Evolutionary conservation across 2,113 vertebrate genomes (phyloP).

Genomic region (Geococcyx californianus): DNA sequence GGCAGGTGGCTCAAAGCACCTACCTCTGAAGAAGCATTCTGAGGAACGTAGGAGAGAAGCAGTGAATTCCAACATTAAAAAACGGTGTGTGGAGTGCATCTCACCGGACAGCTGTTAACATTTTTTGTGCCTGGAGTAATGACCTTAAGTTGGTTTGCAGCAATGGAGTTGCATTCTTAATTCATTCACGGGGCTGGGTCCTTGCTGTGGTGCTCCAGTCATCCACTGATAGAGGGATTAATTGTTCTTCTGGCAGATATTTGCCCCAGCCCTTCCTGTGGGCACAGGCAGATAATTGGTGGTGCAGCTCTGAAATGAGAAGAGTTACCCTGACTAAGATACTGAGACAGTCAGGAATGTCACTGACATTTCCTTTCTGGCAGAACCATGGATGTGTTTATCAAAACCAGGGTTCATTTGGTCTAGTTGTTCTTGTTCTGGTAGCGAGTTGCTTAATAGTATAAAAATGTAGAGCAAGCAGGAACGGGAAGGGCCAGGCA

Average conservation of each 20-base stretch:
- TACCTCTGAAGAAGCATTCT: neutral
- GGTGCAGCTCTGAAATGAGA: neutral
- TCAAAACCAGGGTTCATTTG: neutral
- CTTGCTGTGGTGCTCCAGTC: neutral
- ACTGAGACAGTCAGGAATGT: neutral
- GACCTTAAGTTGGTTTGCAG: neutral
- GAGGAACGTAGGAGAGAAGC: neutral
- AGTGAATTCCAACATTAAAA: neutral
- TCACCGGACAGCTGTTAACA: neutral
- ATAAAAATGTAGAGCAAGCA: neutral
- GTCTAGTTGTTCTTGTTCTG: neutral
- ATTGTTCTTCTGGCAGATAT: neutral
- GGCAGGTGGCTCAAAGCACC: neutral
- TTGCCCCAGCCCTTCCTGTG: neutral
- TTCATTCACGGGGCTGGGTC: neutral
- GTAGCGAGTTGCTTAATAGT: neutral
- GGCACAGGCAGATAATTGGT: neutral
- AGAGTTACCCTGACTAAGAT: neutral
- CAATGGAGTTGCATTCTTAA: neutral
- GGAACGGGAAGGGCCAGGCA: neutral
- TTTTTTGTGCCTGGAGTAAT: neutral
- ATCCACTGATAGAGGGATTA: neutral
- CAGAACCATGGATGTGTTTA: neutral
- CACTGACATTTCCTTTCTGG: neutral
- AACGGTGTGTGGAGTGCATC: fast-evolving